Evolutionary conservation across 2,113 vertebrate genomes (phyloP), one percentile per base, ranked within the genome.

Genomic region (Myodes glareolus): DNA sequence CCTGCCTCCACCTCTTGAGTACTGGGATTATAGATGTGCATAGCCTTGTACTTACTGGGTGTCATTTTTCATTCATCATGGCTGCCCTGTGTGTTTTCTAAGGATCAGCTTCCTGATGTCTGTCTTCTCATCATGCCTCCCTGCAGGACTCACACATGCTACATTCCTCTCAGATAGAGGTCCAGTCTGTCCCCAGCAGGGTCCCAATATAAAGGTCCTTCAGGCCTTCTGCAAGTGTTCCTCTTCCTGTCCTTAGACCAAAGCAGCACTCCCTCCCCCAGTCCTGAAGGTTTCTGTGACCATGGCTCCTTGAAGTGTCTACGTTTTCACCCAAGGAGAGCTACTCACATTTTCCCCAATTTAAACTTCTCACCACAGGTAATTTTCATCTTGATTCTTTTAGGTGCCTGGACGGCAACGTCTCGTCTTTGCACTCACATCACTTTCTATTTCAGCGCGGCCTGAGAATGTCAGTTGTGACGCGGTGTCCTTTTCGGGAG

Each of bases 361-460:
- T 86, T 88, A 96, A 77, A 75, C 52, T 94, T 85, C 65, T 76
- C 61, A 33, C 29, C 75, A 65, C 75, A 70, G 92, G 88, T 95
- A 76, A 96, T 85, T 96, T 95, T 92, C 81, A 88, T 65, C 97
- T 55, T 88, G 81, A 39, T 5, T 67, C 58, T 31, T 72, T 45
- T 82, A 91, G 84, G 63, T n/a, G 13, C 42, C 61, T 47, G 63
- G 76, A 39, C 82, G 88, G 81, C 94, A 91, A 77, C 89, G 95
- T 85, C 72, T 81, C 42, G 52, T 92, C 72, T 95, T 68, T 76
- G n/a, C 1, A 42, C 42, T 93, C 31, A 29, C 45, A 36, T 87
- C 94, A 93, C 55, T 19, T 85, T 88, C 73, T 96, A 97, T 97
- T 97, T 97, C 72, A 87, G 94, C 8, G 45, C 6, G 0, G 5